Evolutionary conservation across 1,140 invertebrate genomes (phyloP).

Genomic region (Dolichoris vasculosae): DNA sequence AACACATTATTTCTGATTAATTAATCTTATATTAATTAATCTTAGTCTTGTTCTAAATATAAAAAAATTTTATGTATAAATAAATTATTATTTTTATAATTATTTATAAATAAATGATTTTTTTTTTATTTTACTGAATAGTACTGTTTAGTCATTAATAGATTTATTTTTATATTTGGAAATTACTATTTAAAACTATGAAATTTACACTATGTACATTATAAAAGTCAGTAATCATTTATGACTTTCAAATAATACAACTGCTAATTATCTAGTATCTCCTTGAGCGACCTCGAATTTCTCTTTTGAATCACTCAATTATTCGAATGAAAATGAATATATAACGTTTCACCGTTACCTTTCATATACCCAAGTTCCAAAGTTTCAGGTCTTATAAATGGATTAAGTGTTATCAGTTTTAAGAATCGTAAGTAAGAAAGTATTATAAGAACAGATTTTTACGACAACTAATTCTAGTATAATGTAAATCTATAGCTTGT

Average conservation of each 20-base stretch:
- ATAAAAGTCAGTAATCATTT: neutral
- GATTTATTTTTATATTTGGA: too few species aligned
- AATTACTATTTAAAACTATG: too few species aligned
- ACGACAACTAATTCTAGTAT: neutral
- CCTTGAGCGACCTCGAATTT: constrained; percentile 18
- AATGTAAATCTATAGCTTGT: neutral
- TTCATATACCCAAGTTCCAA: neutral
- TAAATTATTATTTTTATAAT: too few species aligned
- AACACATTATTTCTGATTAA: too few species aligned
- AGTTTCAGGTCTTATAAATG: neutral
- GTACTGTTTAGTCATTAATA: too few species aligned
- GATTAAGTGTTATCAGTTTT: constrained; percentile 15
- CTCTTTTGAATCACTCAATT: neutral
- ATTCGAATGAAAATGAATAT: neutral
- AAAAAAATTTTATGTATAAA: too few species aligned
- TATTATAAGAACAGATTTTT: neutral
- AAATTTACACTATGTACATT: too few species aligned
- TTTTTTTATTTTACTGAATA: too few species aligned
- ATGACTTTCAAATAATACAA: neutral
- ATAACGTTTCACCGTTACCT: neutral
- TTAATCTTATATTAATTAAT: too few species aligned
- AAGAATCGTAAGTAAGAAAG: neutral
- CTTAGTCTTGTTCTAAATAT: too few species aligned
- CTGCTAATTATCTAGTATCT: neutral
- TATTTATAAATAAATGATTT: too few species aligned